Conservation (phyloP, 2,797 vertebrate species). For the Lates japonicus region DNA sequence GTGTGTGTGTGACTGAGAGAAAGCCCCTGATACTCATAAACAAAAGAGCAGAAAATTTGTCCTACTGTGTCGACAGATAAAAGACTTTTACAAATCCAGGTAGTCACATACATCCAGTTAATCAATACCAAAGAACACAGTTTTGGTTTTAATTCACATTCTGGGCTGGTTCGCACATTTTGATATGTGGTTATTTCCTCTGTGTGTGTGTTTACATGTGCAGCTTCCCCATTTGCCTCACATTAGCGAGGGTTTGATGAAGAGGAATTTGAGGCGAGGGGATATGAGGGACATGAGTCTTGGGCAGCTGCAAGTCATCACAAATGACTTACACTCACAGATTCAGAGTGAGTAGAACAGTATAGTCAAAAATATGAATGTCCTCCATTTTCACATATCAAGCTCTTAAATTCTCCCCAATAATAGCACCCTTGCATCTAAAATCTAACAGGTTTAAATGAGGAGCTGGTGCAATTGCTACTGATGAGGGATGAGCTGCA, state of each 20-base stretch:
- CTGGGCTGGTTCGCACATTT: neutral
- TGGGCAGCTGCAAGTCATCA: constrained; percentile 96
- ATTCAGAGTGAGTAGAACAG: constrained; percentile 92
- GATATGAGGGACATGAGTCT: constrained; percentile 96
- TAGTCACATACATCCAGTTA: neutral
- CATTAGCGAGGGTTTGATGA: constrained; percentile 96
- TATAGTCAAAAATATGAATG: neutral
- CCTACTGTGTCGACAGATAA: neutral
- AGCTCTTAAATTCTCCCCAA: neutral
- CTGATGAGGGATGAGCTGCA: constrained; percentile 96
- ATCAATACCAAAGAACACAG: neutral
- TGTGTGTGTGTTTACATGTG: constrained; percentile 13
- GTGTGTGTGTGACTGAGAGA: constrained; percentile 25
- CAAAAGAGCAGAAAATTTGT: constrained; percentile 3
- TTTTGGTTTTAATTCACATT: neutral
- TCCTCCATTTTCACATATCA: neutral
- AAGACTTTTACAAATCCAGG: neutral
- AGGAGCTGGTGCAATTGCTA: constrained; percentile 96
- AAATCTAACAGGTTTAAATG: constrained; percentile 90
- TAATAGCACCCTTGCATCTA: neutral
- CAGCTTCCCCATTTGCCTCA: constrained; percentile 97
- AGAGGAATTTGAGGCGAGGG: constrained; percentile 92
- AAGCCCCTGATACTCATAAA: constrained; percentile 49
- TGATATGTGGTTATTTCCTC: neutral
- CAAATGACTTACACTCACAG: constrained; percentile 97